Evolutionary conservation across 2,888 invertebrate species (phyloP).

Genomic region (Chrysolina oricalcia): DNA sequence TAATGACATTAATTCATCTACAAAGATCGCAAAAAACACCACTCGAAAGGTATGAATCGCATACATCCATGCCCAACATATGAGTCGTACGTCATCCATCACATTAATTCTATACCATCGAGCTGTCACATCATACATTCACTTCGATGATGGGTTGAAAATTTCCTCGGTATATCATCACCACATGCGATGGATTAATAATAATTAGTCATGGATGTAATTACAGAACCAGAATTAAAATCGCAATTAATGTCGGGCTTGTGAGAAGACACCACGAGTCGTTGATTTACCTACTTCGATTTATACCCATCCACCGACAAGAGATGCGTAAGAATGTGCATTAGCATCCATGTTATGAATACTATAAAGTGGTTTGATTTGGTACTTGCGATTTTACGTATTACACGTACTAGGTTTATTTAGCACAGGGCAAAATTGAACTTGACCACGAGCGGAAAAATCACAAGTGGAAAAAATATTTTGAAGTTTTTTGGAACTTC

Average conservation of each 20-base stretch:
- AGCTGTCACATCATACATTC: conserved; percentile 9
- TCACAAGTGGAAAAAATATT: too few relatives aligned
- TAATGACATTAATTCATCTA: too few relatives aligned
- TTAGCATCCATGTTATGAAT: neutral
- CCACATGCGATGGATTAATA: conserved; percentile 17
- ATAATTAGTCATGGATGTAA: conserved; percentile 20
- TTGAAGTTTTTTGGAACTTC: too few relatives aligned
- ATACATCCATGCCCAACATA: too few relatives aligned
- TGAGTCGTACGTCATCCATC: too few relatives aligned
- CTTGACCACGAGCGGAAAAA: too few relatives aligned
- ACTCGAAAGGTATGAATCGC: too few relatives aligned
- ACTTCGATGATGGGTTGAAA: neutral
- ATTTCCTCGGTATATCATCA: neutral
- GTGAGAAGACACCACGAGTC: neutral
- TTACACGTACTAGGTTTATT: too few relatives aligned
- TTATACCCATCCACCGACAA: neutral
- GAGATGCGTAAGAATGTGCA: neutral
- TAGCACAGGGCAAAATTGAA: too few relatives aligned
- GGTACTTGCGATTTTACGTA: too few relatives aligned
- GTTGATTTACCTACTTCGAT: conserved; percentile 3
- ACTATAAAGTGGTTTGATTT: neutral
- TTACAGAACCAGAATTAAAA: neutral
- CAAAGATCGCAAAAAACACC: too few relatives aligned
- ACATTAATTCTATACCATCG: neutral
- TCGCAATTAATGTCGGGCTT: conserved; percentile 11